phyloP scores from a whole-genome alignment of 2,113 vertebrate species.

The Ageneiosus marmoratus region DNA sequence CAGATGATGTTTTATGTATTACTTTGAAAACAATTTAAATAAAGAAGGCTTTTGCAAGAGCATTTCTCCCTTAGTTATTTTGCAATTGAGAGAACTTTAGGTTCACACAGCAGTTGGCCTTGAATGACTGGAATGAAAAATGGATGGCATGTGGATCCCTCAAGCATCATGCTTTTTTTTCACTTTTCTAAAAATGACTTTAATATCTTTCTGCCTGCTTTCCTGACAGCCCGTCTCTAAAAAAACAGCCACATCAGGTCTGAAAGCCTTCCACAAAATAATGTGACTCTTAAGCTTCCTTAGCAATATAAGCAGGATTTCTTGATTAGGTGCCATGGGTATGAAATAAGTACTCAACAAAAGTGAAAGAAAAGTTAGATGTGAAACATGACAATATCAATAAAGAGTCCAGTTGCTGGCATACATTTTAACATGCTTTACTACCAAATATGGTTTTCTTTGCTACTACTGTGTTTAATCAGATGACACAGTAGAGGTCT shows the following conservation, averaged over 20 bases:
- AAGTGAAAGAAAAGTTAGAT: too few species aligned
- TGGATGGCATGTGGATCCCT: conserved; percentile 1
- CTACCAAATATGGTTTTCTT: conserved; percentile 12
- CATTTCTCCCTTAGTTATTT: neutral
- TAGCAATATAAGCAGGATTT: neutral
- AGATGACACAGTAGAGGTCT: neutral
- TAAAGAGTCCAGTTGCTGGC: neutral
- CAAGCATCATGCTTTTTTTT: neutral
- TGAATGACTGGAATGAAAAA: conserved; percentile 18
- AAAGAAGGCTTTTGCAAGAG: neutral
- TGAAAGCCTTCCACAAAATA: neutral
- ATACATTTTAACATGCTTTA: neutral
- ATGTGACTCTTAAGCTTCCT: neutral
- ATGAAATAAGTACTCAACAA: neutral
- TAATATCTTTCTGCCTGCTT: conserved; percentile 8
- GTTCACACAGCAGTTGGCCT: neutral
- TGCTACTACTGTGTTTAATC: neutral
- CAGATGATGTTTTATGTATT: neutral
- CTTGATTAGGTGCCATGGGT: neutral
- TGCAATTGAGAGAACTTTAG: neutral
- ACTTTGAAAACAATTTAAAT: neutral
- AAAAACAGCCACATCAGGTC: neutral
- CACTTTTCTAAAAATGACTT: neutral
- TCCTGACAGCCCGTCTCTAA: neutral
- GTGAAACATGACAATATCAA: neutral